Percentiles rank a stretch among this genome's conserved stretches.
phyloP scores from a whole-genome alignment of 1,140 invertebrate genomes.

The Andrena cerasifolii region DNA sequence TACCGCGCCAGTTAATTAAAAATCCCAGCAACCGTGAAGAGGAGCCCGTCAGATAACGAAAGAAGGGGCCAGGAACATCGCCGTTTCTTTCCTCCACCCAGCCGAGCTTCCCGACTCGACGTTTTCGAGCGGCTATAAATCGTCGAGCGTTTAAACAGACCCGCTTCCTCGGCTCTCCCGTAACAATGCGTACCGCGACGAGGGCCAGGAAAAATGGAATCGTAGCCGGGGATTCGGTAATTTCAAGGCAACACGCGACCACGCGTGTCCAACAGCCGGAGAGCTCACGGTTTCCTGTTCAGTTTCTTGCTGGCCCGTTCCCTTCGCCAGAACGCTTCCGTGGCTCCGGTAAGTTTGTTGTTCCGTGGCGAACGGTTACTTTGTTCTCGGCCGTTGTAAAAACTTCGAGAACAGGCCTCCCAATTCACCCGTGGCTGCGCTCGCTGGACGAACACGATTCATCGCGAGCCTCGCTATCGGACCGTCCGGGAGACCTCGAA shows the following conservation, averaged over 20 bases:
- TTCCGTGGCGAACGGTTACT: no score
- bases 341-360: conserved; percentile 14
- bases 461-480: background rate
- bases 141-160: background rate
- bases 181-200: conserved; percentile 44
- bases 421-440: no score
- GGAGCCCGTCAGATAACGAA: conserved; percentile 3
- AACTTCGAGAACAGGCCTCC: no score
- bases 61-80: background rate
- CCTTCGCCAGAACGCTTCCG: background rate
- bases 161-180: background rate
- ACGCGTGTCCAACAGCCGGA: conserved; percentile 39
- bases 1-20: conserved; percentile 35
- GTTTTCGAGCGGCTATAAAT: background rate
- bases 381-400: no score
- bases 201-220: conserved; percentile 1
- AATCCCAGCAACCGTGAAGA: background rate
- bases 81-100: background rate
- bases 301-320: background rate
- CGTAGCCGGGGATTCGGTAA: conserved; percentile 38
- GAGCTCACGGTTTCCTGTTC: conserved; percentile 1
- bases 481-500: background rate
- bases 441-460: background rate
- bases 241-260: conserved; percentile 53
- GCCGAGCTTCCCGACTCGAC: background rate